Evolutionary conservation across 64 coral and sea anemone species (phyloP).

Genomic region (Dendrophyllia cribrosa): DNA sequence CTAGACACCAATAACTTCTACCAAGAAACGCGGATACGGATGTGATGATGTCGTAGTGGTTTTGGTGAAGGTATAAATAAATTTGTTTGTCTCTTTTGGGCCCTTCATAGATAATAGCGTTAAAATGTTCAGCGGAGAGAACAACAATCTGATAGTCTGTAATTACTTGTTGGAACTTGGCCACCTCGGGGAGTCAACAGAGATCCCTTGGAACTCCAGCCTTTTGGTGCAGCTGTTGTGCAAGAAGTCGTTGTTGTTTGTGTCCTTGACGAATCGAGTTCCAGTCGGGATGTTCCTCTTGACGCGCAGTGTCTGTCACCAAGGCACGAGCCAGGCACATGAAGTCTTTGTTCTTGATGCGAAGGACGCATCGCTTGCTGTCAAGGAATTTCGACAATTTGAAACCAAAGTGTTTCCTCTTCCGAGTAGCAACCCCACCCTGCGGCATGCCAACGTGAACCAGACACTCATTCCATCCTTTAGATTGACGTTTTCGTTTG

Average conservation of each 20-base stretch:
- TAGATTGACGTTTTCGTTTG: conserved; percentile 3
- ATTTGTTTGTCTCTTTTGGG: conserved; percentile 39
- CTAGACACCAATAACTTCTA: conserved; percentile 12
- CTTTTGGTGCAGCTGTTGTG: conserved; percentile 11
- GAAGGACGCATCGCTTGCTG: conserved; percentile 34
- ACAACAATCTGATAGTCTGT: conserved; percentile 63
- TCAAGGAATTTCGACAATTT: conserved; percentile 42
- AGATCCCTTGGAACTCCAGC: conserved; percentile 10
- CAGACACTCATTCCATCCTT: conserved; percentile 25
- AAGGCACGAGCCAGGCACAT: conserved; percentile 27
- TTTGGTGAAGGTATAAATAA: conserved; percentile 31
- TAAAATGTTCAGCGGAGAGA: conserved; percentile 36
- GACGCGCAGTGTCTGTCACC: conserved; percentile 28
- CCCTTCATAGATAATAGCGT: conserved; percentile 34
- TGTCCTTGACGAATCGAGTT: background rate
- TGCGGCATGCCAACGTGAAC: conserved; percentile 42
- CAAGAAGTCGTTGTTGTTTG: conserved; percentile 9
- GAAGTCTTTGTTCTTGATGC: conserved; percentile 43
- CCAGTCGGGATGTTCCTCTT: background rate
- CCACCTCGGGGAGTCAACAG: conserved; percentile 28
- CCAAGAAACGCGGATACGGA: conserved; percentile 22
- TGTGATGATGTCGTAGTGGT: conserved; percentile 55
- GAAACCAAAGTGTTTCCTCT: conserved; percentile 10
- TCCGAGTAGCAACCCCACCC: background rate
- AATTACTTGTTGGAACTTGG: conserved; percentile 46